Percentiles rank a stretch among this genome's conserved stretches.
Conservation (phyloP, 2,113 vertebrate genomes). For the Nothoprocta pentlandii region DNA sequence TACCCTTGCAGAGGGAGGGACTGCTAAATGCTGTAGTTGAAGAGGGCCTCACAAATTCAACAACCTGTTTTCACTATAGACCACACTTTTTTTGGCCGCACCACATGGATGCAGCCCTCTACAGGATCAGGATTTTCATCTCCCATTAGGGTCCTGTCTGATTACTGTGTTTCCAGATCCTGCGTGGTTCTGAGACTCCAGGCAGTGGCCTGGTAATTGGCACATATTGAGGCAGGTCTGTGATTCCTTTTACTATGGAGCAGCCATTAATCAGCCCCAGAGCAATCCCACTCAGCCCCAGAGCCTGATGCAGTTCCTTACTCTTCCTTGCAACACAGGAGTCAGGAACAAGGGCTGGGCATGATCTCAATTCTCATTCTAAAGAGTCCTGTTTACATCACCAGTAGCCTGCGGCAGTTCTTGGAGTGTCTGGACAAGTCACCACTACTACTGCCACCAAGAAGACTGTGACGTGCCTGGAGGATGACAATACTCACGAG, state of each 20-base stretch:
- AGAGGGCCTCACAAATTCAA: neutral
- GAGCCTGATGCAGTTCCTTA: neutral
- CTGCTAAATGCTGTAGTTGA: neutral
- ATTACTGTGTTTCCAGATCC: neutral
- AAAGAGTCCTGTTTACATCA: neutral
- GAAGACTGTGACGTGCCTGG: fast-evolving
- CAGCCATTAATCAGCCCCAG: neutral
- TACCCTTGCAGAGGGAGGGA: neutral
- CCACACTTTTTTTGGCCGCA: neutral
- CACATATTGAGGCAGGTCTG: neutral
- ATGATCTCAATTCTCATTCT: neutral
- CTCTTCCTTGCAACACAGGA: neutral
- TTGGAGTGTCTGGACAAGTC: neutral
- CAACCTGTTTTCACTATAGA: neutral
- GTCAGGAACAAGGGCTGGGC: neutral
- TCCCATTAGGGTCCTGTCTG: neutral
- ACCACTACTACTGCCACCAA: neutral
- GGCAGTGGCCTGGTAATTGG: neutral
- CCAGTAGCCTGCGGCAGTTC: neutral
- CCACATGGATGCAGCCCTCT: neutral
- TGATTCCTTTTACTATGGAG: neutral
- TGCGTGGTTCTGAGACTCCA: neutral
- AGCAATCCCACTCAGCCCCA: neutral
- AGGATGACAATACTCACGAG: fast-evolving
- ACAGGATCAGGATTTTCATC: neutral